Evolutionary conservation across 2,797 vertebrate genomes (phyloP), one percentile per base, ranked within the genome.

Genomic region (Rhabdophis nuchalis): DNA sequence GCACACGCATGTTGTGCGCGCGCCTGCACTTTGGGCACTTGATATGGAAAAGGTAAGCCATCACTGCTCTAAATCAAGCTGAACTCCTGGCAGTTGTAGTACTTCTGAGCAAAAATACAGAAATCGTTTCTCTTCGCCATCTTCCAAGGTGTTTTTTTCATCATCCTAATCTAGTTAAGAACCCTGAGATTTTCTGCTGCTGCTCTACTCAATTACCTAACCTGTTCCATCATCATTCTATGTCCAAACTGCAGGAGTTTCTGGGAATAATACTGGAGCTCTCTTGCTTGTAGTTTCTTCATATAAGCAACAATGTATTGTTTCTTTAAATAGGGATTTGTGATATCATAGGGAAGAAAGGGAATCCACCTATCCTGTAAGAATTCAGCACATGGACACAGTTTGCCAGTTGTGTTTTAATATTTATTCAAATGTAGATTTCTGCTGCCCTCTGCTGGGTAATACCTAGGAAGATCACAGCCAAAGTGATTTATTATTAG

Each of bases 371-470:
- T 72, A 86, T 20, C 23, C 32, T 41, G 1, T 14, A 46, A 25
- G 36, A 46, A 82, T 82, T 46, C 20, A 46, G 36, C 36, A 46
- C 4, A 82, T 82, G 36, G 54, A 77, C 25, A 46, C 4, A 52
- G 29, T 86, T 60, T 87, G 25, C 9, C 41, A 25, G 8, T 46
- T 9, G 10, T 52, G 23, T 68, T 53, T 60, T 64, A 56, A 29
- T 32, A 53, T 36, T n/a, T 3, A 36, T 87, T 87, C 92, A 93
- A 64, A 88, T 56, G 50, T 87, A 64, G 89, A 18, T 64, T 46
- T 77, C 50, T 93, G 86, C 92, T 93, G 89, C 92, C 89, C 92
- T 91, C 92, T 91, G 89, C 92, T 91, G 89, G 87, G 32, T 36
- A 50, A 2, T 18, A 5, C 14, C 12, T 32, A 50, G 61, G 64